Evolutionary conservation across 1,140 invertebrate species (phyloP).

Genomic region (Drosophila kohkoa): DNA sequence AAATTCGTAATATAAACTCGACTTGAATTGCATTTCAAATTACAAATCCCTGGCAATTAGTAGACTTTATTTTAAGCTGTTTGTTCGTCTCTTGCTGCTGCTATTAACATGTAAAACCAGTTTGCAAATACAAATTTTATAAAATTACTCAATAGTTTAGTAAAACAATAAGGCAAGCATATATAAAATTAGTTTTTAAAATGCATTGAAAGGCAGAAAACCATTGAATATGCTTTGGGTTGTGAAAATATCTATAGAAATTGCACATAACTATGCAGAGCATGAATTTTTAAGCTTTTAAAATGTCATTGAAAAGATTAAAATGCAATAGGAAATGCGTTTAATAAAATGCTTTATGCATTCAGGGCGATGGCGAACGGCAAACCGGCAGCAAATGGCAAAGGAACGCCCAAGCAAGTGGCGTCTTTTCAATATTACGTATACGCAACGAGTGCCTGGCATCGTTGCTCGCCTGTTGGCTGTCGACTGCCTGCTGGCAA

Average conservation of each 20-base stretch:
- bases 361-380: constrained; percentile 3
- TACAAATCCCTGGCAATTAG: too few relatives aligned
- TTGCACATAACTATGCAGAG: constrained; percentile 6
- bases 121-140: too few relatives aligned
- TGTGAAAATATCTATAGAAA: constrained; percentile 17
- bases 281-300: constrained; percentile 22
- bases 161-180: background rate
- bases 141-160: too few relatives aligned
- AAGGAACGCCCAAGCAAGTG: constrained; percentile 37
- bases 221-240: constrained; percentile 5
- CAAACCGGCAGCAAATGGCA: constrained; percentile 4
- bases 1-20: too few relatives aligned
- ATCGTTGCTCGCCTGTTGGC: constrained; percentile 27
- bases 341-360: constrained; percentile 60
- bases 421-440: constrained; percentile 59
- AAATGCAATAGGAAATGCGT: constrained; percentile 44
- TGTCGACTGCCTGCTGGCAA: constrained; percentile 61
- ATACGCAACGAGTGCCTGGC: constrained; percentile 53
- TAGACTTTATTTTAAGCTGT: too few relatives aligned
- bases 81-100: too few relatives aligned
- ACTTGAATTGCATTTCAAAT: too few relatives aligned
- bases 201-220: background rate
- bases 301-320: constrained; percentile 43
- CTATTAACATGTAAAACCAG: too few relatives aligned
- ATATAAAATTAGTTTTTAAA: constrained; percentile 24